These are phyloP conservation scores for Pelmatolapia mariae DNA, from an alignment of 2,113 vertebrate species.

Conservation along the genomic window DNA sequence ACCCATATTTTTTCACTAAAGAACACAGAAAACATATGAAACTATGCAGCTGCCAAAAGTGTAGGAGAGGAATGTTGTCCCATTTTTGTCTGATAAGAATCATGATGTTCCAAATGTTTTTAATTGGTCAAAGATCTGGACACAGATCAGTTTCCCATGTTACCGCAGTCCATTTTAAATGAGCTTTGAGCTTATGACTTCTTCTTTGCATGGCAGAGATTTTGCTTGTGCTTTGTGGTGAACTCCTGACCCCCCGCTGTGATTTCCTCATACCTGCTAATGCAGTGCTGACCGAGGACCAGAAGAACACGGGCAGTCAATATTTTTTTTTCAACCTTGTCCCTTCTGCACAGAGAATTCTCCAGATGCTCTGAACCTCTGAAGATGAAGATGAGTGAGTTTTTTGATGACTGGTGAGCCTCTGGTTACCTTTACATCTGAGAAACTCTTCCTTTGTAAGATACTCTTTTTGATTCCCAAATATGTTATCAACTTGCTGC, in stretches of 20 bases:
- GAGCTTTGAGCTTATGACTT: rapidly evolving
- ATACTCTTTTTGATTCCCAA: background rate
- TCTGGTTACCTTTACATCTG: background rate
- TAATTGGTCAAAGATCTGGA: background rate
- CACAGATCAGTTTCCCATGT: background rate
- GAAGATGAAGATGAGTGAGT: background rate
- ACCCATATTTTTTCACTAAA: background rate
- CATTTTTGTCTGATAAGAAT: background rate
- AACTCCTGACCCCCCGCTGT: background rate
- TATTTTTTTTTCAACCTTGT: background rate
- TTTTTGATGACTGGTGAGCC: background rate
- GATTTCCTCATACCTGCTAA: background rate
- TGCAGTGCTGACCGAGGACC: background rate
- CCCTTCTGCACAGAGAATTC: background rate
- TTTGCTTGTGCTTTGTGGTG: background rate
- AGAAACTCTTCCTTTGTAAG: background rate
- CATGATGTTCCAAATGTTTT: background rate
- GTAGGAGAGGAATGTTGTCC: background rate
- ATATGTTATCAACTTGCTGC: background rate
- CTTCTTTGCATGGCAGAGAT: background rate
- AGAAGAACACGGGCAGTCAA: background rate
- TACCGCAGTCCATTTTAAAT: background rate
- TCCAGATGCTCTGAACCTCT: background rate
- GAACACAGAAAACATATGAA: background rate
- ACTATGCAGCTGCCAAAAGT: background rate